A percentile compares a stretch with the other conserved stretches of the same genome.
These are phyloP conservation scores for Serilophus lunatus DNA, from an alignment of 2,113 vertebrate species.

Conservation along the genomic window DNA sequence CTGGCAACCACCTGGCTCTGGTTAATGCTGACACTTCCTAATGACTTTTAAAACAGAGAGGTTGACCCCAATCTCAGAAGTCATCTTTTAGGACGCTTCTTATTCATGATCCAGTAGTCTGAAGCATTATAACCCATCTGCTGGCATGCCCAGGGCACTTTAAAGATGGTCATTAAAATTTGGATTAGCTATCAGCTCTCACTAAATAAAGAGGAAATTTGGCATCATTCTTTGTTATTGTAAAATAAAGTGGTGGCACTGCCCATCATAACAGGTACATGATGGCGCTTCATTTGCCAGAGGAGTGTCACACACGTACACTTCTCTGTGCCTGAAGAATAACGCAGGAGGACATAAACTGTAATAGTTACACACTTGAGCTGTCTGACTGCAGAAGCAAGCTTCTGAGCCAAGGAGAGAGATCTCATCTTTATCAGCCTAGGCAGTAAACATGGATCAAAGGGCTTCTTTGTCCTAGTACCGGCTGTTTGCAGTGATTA, in stretches of 20 bases:
- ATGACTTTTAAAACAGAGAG: neutral
- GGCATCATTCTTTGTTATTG: neutral
- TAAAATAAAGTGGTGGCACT: neutral
- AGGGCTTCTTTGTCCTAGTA: neutral
- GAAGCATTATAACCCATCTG: neutral
- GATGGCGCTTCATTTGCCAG: neutral
- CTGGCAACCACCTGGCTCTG: neutral
- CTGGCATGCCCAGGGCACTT: neutral
- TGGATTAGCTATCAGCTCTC: neutral
- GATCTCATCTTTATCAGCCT: neutral
- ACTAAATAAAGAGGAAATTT: neutral
- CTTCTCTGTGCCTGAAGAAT: neutral
- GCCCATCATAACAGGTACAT: neutral
- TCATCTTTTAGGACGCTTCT: neutral
- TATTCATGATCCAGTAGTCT: neutral
- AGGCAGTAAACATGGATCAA: neutral
- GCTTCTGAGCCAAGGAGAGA: neutral
- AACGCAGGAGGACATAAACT: neutral
- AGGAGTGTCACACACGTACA: neutral
- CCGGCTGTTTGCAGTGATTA: neutral
- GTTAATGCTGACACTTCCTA: neutral
- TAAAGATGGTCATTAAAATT: neutral
- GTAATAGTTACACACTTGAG: neutral
- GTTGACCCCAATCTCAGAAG: neutral
- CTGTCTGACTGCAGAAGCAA: neutral